These are phyloP conservation scores for Drosophila sproati DNA, from an alignment of 1,140 invertebrate species.

Conservation along the genomic window DNA sequence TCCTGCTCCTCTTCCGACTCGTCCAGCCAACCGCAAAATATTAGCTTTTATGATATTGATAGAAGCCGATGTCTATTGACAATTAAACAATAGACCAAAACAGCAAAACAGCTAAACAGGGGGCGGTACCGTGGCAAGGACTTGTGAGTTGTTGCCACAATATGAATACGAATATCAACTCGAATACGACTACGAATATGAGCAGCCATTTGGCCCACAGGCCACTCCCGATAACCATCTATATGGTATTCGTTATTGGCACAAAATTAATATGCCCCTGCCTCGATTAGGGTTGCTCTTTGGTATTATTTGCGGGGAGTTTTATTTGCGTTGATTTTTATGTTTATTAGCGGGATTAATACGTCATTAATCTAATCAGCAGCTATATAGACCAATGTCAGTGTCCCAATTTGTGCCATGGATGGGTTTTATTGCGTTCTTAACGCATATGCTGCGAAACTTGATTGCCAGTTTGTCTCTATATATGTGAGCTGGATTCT, in stretches of 20 bases:
- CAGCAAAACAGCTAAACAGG: conserved; percentile 12
- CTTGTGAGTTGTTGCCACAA: conserved; percentile 49
- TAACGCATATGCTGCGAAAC: conserved; percentile 70
- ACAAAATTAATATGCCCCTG: conserved; percentile 59
- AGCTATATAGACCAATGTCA: conserved; percentile 26
- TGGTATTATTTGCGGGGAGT: not conserved
- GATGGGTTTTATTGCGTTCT: conserved; percentile 24
- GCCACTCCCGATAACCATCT: conserved; percentile 52
- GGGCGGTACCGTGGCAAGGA: conserved; percentile 54
- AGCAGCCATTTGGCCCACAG: conserved; percentile 6
- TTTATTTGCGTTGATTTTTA: conserved; percentile 55
- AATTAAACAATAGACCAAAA: conserved; percentile 79
- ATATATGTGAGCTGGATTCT: not conserved
- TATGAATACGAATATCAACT: conserved; percentile 1
- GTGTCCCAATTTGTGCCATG: not conserved
- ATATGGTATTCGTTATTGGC: conserved; percentile 32
- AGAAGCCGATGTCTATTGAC: conserved; percentile 84
- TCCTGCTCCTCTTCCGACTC: not conserved
- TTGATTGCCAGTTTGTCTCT: conserved; percentile 32
- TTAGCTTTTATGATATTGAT: conserved; percentile 84
- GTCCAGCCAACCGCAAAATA: conserved; percentile 82
- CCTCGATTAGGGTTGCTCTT: conserved; percentile 1
- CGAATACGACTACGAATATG: not conserved
- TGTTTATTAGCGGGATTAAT: conserved; percentile 76
- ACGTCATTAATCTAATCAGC: conserved; percentile 66